These are phyloP conservation scores for Barbus barbus DNA, from an alignment of 2,113 vertebrate genomes.

Conservation along the genomic window DNA sequence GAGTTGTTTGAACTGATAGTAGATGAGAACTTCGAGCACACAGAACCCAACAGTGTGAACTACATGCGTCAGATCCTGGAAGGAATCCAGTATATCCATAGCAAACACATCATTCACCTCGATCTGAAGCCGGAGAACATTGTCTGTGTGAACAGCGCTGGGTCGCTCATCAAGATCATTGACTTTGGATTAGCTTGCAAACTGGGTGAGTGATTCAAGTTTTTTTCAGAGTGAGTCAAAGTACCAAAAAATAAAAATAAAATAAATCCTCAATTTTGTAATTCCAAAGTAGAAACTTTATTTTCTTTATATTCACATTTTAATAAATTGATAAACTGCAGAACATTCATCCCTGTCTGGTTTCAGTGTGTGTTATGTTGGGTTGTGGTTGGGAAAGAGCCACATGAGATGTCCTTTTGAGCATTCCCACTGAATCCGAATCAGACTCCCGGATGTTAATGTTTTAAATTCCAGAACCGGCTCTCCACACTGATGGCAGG, in stretches of 20 bases:
- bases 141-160: conserved; percentile 75
- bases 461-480: conserved; percentile 14
- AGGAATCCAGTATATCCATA: conserved; percentile 82
- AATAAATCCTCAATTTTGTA: no score
- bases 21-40: conserved; percentile 84
- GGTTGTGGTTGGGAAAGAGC: conserved; percentile 2
- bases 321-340: not conserved
- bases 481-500: conserved; percentile 18
- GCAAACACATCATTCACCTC: conserved; percentile 79
- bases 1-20: conserved; percentile 86
- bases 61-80: conserved; percentile 87
- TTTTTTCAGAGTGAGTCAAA: no score
- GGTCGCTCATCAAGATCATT: conserved; percentile 82
- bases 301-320: not conserved
- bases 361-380: not conserved
- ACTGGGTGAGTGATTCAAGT: conserved; percentile 77
- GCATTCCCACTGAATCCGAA: conserved; percentile 27
- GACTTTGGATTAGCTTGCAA: conserved; percentile 84
- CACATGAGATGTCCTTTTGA: conserved; percentile 18
- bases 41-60: conserved; percentile 79
- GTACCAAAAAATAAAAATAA: not conserved
- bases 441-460: not conserved
- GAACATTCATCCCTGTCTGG: not conserved
- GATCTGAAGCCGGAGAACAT: conserved; percentile 91
- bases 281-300: not conserved